Percentiles rank a stretch among this genome's conserved stretches.
Conservation (phyloP, 2,113 vertebrate species). For the Coracopsis vasa region DNA sequence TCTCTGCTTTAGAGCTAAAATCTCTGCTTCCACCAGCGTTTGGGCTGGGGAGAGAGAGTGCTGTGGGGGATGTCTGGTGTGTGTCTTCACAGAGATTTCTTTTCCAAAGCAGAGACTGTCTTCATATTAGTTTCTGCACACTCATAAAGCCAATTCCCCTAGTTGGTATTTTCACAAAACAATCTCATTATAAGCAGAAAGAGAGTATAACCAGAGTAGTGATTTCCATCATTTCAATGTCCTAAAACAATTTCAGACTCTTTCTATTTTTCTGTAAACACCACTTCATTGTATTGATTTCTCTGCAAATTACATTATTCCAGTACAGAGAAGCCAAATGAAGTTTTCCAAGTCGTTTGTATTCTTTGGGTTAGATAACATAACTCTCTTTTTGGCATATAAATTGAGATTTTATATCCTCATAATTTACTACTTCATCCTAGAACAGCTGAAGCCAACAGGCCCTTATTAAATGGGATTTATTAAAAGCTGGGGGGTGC, state of each 20-base stretch:
- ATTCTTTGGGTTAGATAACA: not conserved
- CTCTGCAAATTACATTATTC: not conserved
- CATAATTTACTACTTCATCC: not conserved
- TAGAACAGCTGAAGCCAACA: not conserved
- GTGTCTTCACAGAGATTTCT: not conserved
- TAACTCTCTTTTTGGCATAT: not conserved
- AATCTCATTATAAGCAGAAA: not conserved
- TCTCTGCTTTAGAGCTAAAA: not conserved
- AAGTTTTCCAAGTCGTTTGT: not conserved
- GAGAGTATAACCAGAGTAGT: not conserved
- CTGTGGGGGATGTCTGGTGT: not conserved
- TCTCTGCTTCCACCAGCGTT: not conserved
- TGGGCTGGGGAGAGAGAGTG: not conserved
- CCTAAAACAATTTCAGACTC: not conserved
- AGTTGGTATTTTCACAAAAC: not conserved
- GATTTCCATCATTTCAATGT: not conserved
- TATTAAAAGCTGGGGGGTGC: not conserved
- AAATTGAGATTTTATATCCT: not conserved
- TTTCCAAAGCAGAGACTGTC: not conserved
- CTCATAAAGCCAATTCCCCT: not conserved
- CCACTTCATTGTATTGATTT: not conserved
- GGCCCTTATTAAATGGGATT: not conserved
- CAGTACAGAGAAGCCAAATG: not conserved
- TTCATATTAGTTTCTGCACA: not conserved
- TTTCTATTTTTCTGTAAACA: not conserved